Conservation (phyloP, 2,888 invertebrate species). For the Cryptus armator region DNA sequence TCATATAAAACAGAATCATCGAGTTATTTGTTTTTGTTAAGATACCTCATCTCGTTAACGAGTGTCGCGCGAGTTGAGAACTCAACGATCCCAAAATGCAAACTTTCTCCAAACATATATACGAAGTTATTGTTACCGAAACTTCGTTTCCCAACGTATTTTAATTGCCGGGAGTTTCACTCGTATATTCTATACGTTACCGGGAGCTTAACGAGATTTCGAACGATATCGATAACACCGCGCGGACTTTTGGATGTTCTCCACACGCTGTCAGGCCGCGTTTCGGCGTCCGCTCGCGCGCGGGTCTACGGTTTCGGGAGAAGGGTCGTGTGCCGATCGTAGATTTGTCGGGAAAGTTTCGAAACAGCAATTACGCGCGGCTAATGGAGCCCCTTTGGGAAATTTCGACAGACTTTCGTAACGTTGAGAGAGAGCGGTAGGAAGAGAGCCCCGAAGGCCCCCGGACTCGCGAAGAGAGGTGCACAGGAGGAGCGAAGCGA, state of each 20-base stretch:
- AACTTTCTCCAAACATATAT: background rate
- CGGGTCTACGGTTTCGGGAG: slow-evolving; percentile 9
- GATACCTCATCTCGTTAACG: background rate
- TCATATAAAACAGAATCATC: too few species aligned
- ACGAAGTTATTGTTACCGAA: background rate
- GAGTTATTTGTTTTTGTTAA: background rate
- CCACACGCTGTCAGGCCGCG: slow-evolving; percentile 14
- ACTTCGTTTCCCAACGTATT: slow-evolving; percentile 12
- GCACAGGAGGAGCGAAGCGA: slow-evolving; percentile 10
- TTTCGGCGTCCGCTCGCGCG: background rate
- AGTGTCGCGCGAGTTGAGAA: background rate
- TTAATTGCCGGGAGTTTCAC: slow-evolving; percentile 33
- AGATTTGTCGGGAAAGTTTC: slow-evolving; percentile 80
- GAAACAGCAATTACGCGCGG: slow-evolving; percentile 80
- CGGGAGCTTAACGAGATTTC: slow-evolving; percentile 55
- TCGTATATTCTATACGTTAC: slow-evolving; percentile 30
- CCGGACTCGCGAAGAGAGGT: slow-evolving; percentile 1
- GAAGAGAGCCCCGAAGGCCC: slow-evolving; percentile 25
- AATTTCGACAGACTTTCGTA: slow-evolving; percentile 76
- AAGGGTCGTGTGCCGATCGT: slow-evolving; percentile 75
- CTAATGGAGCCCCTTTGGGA: slow-evolving; percentile 80
- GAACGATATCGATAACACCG: slow-evolving; percentile 65
- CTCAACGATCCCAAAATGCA: background rate
- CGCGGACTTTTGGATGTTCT: slow-evolving; percentile 32
- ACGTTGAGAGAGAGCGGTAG: slow-evolving; percentile 58